Percentiles rank a stretch among this genome's conserved stretches.
These are phyloP conservation scores for Catalaphyllia jardinei DNA, from an alignment of 64 coral and sea anemone species.

Conservation along the genomic window DNA sequence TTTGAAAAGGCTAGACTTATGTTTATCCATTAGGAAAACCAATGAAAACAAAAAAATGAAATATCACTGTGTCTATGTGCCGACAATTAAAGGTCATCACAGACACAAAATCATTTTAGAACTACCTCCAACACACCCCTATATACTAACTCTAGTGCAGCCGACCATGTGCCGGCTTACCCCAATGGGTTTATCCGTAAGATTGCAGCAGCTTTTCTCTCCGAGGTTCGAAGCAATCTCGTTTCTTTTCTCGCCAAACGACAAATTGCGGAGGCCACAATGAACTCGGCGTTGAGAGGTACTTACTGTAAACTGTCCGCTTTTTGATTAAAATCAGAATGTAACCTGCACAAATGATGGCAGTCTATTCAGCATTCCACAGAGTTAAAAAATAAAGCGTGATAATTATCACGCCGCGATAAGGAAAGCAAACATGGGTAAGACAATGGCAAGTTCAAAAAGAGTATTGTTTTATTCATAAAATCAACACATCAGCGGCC, in stretches of 20 bases:
- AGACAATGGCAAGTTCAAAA: not conserved
- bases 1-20: not conserved
- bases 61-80: too few species aligned
- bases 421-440: not conserved
- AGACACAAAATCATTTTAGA: too few species aligned
- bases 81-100: too few species aligned
- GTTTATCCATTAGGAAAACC: too few species aligned
- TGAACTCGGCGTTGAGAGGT: not conserved
- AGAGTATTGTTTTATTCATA: not conserved
- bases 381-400: not conserved
- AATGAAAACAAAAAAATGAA: not conserved
- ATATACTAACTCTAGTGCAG: too few species aligned
- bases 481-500: not conserved
- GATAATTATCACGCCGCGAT: not conserved
- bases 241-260: too few species aligned
- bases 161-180: too few species aligned
- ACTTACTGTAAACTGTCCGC: not conserved
- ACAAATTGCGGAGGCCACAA: too few species aligned
- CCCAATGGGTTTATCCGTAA: too few species aligned
- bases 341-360: not conserved
- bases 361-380: conserved; percentile 18
- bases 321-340: not conserved
- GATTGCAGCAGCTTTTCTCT: too few species aligned
- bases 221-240: too few species aligned
- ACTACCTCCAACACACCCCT: too few species aligned